Evolutionary conservation across 2,888 invertebrate species (phyloP).

Genomic region (Deladenus siricidicola): DNA sequence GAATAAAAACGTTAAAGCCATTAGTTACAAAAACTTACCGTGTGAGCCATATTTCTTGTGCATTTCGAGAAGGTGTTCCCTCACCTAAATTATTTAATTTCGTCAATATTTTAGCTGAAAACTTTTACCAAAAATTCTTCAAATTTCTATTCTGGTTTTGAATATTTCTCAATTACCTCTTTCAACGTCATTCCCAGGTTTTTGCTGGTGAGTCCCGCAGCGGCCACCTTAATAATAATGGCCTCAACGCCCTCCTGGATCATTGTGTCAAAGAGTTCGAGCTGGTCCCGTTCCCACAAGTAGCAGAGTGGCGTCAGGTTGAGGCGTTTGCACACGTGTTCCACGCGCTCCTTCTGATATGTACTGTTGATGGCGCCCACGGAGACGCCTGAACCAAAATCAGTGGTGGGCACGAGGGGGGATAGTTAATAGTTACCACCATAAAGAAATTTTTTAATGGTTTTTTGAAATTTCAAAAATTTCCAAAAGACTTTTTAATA

Average conservation of each 20-base stretch:
- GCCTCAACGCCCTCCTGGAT: slow-evolving; percentile 83
- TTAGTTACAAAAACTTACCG: not conserved
- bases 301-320: slow-evolving; percentile 81
- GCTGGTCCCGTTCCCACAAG: slow-evolving; percentile 89
- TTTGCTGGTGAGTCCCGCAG: slow-evolving; percentile 72
- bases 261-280: slow-evolving; percentile 89
- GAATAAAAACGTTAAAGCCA: too few species aligned
- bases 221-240: slow-evolving; percentile 88
- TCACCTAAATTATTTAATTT: slow-evolving; percentile 62
- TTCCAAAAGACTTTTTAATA: too few species aligned
- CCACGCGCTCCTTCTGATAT: slow-evolving; percentile 82
- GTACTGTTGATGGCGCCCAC: slow-evolving; percentile 95
- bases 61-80: slow-evolving; percentile 77
- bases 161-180: slow-evolving; percentile 30
- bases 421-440: slow-evolving; percentile 6
- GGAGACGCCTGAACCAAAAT: slow-evolving; percentile 82
- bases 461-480: slow-evolving; percentile 5
- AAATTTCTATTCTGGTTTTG: too few species aligned
- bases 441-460: too few species aligned
- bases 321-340: slow-evolving; percentile 68
- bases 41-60: slow-evolving; percentile 74
- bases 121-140: too few species aligned
- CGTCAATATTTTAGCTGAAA: not conserved
- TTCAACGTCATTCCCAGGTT: slow-evolving; percentile 44
- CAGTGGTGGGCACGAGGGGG: too few species aligned